A percentile compares a stretch with the other conserved stretches of the same genome.
Evolutionary conservation across 1,140 invertebrate species (phyloP).

Genomic region (Ctenoplectra terminalis): DNA sequence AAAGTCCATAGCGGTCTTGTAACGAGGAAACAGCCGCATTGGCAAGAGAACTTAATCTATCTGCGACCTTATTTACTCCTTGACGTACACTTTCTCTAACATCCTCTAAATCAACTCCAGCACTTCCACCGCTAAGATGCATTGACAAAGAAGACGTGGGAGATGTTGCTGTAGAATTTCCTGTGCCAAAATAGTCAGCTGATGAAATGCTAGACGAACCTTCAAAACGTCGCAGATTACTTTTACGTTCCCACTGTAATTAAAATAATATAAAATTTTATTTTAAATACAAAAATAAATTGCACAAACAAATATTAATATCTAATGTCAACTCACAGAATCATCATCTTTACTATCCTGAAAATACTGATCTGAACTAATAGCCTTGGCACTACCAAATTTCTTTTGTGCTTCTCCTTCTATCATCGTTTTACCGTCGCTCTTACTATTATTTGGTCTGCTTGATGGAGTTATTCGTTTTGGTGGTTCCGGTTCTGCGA

Average conservation of each 20-base stretch:
- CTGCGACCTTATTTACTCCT: constrained; percentile 98
- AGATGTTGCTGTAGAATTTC: constrained; percentile 74
- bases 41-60: constrained; percentile 95
- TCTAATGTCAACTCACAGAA: constrained; percentile 83
- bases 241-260: constrained; percentile 85
- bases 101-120: constrained; percentile 90
- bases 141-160: constrained; percentile 76
- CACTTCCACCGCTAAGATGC: constrained; percentile 67
- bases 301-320: neutral
- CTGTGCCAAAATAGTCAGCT: constrained; percentile 95
- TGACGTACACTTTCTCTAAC: constrained; percentile 98
- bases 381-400: constrained; percentile 98
- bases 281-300: constrained; percentile 1
- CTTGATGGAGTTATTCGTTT: constrained; percentile 62
- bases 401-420: constrained; percentile 93
- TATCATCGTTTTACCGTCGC: constrained; percentile 46
- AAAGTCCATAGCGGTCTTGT: constrained; percentile 86
- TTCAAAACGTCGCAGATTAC: constrained; percentile 91
- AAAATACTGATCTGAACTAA: constrained; percentile 98
- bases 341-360: constrained; percentile 87
- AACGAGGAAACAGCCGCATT: constrained; percentile 96
- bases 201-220: constrained; percentile 97
- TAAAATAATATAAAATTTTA: constrained; percentile 16
- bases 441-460: constrained; percentile 60
- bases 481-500: constrained; percentile 76